These are phyloP conservation scores for Aphelocoma coerulescens DNA, from an alignment of 2,113 vertebrate genomes.

Conservation along the genomic window DNA sequence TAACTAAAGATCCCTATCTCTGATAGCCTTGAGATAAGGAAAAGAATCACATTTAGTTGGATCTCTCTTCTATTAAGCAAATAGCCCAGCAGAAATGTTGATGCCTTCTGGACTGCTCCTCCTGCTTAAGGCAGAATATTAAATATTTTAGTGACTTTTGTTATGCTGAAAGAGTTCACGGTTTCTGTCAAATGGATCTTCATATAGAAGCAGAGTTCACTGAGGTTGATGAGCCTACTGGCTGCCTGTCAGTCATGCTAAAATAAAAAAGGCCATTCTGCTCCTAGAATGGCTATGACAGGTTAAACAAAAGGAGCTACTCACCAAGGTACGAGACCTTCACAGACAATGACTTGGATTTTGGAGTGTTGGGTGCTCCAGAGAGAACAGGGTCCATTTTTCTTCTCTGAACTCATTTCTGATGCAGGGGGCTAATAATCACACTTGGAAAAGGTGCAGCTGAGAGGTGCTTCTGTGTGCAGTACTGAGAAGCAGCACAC, in stretches of 20 bases:
- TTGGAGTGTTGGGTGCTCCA: background rate
- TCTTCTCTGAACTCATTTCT: background rate
- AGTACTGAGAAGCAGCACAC: rapidly evolving
- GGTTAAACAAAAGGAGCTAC: background rate
- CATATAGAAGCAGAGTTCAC: background rate
- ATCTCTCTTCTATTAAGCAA: background rate
- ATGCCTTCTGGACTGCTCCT: background rate
- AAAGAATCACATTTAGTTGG: background rate
- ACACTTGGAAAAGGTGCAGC: background rate
- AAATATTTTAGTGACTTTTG: background rate
- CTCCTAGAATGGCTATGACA: background rate
- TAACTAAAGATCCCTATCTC: background rate
- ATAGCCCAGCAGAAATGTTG: background rate
- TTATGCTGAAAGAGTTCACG: background rate
- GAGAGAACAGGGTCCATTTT: background rate
- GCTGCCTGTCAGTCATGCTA: background rate
- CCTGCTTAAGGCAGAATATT: background rate
- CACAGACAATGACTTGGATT: background rate
- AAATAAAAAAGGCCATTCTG: background rate
- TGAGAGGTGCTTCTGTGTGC: background rate
- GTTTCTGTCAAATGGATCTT: background rate
- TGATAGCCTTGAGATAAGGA: background rate
- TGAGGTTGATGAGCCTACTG: background rate
- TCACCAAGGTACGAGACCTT: background rate
- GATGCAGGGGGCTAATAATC: background rate